phyloP scores from a whole-genome alignment of 2,797 vertebrate species.

The Lacerta agilis region DNA sequence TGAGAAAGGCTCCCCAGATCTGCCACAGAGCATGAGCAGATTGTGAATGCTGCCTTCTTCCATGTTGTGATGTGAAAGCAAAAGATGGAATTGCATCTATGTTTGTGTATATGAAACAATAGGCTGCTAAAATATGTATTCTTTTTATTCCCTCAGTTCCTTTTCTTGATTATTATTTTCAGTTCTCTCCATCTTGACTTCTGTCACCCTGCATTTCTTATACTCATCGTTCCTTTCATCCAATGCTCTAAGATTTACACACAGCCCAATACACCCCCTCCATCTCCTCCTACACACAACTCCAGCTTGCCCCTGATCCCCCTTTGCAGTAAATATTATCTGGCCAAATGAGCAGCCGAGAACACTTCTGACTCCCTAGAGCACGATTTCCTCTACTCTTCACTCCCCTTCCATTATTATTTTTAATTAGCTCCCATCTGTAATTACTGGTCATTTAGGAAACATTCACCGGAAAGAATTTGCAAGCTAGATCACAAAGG shows the following conservation, averaged over 20 bases:
- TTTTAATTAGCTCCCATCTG: conserved; percentile 43
- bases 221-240: accelerated
- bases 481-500: not conserved
- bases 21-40: not conserved
- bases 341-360: conserved; percentile 27
- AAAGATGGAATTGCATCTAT: not conserved
- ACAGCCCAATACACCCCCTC: not conserved
- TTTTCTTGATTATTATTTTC: accelerated
- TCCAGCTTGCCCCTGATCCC: not conserved
- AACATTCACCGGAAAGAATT: conserved; percentile 16
- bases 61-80: not conserved
- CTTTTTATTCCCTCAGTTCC: accelerated
- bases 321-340: conserved; percentile 42
- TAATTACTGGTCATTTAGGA: conserved; percentile 32
- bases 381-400: not conserved
- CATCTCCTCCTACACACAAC: conserved; percentile 32
- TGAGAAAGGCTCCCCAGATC: not conserved
- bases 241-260: not conserved
- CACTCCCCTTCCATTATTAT: conserved; percentile 38
- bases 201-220: not conserved
- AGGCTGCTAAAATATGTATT: not conserved
- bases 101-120: not conserved
- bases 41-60: not conserved
- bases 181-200: not conserved
- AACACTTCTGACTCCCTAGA: not conserved